Conservation (phyloP, 2,888 invertebrate genomes). For the Drepana falcataria region DNA sequence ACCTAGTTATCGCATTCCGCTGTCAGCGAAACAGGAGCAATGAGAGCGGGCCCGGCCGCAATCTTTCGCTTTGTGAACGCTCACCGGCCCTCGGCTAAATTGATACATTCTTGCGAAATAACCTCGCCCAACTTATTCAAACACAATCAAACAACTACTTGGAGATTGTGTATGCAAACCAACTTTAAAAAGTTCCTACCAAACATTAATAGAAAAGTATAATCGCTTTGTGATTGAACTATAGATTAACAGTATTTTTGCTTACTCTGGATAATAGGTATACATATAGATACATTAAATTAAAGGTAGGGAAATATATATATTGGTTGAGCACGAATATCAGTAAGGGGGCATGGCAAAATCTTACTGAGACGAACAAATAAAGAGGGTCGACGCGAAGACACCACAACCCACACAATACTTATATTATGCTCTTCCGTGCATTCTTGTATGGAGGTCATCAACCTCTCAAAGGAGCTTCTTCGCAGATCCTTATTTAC, state of each 20-base stretch:
- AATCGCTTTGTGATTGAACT: neutral
- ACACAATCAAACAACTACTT: conserved; percentile 44
- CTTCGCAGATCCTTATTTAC: conserved; percentile 66
- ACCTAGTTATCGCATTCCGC: conserved; percentile 68
- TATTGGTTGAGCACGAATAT: too few species aligned
- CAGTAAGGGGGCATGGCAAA: conserved; percentile 11
- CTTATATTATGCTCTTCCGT: conserved; percentile 42
- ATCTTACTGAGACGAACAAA: conserved; percentile 34
- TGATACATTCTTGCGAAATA: conserved; percentile 74
- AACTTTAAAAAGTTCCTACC: conserved; percentile 6
- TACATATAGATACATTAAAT: too few species aligned
- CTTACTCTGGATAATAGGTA: too few species aligned
- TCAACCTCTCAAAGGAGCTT: conserved; percentile 58
- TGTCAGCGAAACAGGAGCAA: conserved; percentile 67
- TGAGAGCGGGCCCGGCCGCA: conserved; percentile 47
- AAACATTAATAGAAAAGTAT: neutral
- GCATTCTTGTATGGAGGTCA: conserved; percentile 58
- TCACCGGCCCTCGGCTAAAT: conserved; percentile 66
- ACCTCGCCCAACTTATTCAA: conserved; percentile 70
- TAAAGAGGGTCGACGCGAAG: conserved; percentile 42
- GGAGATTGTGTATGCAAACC: conserved; percentile 37
- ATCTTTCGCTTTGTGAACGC: conserved; percentile 60
- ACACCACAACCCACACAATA: conserved; percentile 33
- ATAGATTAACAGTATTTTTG: too few species aligned
- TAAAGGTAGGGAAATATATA: too few species aligned